Percentiles rank a stretch among this genome's conserved stretches.
phyloP scores from a whole-genome alignment of 2,113 vertebrate genomes.

The Nyctereutes procyonoides region DNA sequence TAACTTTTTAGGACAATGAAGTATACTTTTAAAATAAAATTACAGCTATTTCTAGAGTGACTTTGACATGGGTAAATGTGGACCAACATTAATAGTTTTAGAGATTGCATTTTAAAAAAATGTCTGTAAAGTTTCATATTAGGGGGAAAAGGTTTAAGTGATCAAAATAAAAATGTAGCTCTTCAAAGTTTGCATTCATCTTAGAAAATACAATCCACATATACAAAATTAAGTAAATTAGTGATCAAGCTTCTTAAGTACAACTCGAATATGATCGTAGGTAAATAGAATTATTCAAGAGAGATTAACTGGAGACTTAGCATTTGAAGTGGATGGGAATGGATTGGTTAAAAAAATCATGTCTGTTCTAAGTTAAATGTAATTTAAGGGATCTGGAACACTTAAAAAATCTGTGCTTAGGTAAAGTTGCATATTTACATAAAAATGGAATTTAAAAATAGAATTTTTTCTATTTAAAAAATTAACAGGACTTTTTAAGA shows the following conservation, averaged over 20 bases:
- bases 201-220: constrained; percentile 40
- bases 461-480: constrained; percentile 3
- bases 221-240: not conserved
- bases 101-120: not conserved
- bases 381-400: not conserved
- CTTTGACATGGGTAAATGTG: not conserved
- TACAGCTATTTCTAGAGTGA: not conserved
- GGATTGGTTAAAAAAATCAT: not conserved
- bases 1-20: not conserved
- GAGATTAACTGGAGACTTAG: not conserved
- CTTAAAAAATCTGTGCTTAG: constrained; percentile 16
- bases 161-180: constrained; percentile 8
- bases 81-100: not conserved
- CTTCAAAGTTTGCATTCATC: not conserved
- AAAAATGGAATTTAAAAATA: not conserved
- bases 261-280: not conserved
- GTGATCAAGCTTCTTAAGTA: not conserved
- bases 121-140: not conserved
- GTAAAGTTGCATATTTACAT: not conserved
- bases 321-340: not conserved
- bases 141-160: not conserved
- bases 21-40: constrained; percentile 4
- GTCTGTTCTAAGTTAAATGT: not conserved
- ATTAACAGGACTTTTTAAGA: not conserved
- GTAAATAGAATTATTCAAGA: not conserved